Evolutionary conservation across 2,888 invertebrate genomes (phyloP).

Genomic region (Eupithecia dodoneata): DNA sequence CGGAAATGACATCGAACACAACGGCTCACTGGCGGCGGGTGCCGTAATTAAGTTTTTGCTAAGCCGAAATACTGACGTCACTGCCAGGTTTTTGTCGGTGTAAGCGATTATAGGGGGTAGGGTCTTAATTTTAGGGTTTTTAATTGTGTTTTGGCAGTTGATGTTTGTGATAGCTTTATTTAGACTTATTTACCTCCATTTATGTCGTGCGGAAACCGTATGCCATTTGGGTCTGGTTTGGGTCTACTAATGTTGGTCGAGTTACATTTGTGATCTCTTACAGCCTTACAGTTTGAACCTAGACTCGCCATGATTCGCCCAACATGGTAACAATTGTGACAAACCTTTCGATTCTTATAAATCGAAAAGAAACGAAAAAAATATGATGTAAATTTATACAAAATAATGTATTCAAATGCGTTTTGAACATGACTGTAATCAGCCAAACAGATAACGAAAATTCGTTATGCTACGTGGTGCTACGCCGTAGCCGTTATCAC

Average conservation of each 20-base stretch:
- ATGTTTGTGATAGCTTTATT: constrained; percentile 4
- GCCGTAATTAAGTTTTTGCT: constrained; percentile 66
- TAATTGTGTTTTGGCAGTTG: constrained; percentile 12
- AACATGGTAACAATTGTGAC: background rate
- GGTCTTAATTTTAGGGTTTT: constrained; percentile 33
- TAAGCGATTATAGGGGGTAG: constrained; percentile 27
- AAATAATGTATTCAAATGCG: background rate
- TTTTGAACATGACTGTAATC: background rate
- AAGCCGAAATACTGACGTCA: constrained; percentile 46
- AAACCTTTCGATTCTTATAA: background rate
- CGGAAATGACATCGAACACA: constrained; percentile 58
- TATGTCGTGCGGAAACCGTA: background rate
- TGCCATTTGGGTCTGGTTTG: background rate
- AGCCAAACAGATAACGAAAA: constrained; percentile 1
- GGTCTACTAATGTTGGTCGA: background rate
- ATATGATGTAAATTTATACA: background rate
- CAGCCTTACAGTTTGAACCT: background rate
- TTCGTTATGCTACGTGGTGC: constrained; percentile 5
- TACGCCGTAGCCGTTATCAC: constrained; percentile 1
- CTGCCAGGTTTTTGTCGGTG: constrained; percentile 41
- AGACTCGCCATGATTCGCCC: background rate
- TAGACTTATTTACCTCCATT: background rate
- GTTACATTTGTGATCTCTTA: background rate
- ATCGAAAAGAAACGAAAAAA: background rate
- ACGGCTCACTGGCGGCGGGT: constrained; percentile 46